phyloP scores from a whole-genome alignment of 1,140 invertebrate genomes.

The Micrasema minimum region DNA sequence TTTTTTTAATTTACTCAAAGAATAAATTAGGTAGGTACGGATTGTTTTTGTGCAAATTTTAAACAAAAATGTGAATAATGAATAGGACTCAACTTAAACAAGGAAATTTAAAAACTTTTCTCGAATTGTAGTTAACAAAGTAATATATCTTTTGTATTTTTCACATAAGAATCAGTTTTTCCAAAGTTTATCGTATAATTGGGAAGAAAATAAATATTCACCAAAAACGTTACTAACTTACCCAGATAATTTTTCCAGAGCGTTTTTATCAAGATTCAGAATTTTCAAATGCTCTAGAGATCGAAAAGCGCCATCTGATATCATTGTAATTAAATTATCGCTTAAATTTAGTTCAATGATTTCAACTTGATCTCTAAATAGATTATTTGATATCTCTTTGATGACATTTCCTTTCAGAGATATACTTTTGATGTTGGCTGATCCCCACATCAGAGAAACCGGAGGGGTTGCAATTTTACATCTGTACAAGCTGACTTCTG shows the following conservation, averaged over 20 bases:
- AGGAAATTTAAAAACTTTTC: no score
- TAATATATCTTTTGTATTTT: no score
- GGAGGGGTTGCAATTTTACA: constrained; percentile 67
- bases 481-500: constrained; percentile 63
- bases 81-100: no score
- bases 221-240: no score
- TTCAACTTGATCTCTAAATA: constrained; percentile 70
- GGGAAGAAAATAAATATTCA: no score
- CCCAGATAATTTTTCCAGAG: constrained; percentile 65
- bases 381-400: constrained; percentile 62
- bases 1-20: no score
- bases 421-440: constrained; percentile 66
- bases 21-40: no score
- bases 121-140: no score
- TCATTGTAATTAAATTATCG: constrained; percentile 66
- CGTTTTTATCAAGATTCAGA: constrained; percentile 68
- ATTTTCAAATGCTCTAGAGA: constrained; percentile 63
- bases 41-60: no score
- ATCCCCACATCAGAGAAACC: constrained; percentile 69
- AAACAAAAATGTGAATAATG: no score
- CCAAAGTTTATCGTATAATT: no score
- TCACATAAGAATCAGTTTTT: no score
- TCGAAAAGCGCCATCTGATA: constrained; percentile 68
- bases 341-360: constrained; percentile 68
- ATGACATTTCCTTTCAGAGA: constrained; percentile 69